A percentile compares a stretch with the other conserved stretches of the same genome.
Conservation (phyloP, 1,140 invertebrate species). For the Anastatus disparis region DNA sequence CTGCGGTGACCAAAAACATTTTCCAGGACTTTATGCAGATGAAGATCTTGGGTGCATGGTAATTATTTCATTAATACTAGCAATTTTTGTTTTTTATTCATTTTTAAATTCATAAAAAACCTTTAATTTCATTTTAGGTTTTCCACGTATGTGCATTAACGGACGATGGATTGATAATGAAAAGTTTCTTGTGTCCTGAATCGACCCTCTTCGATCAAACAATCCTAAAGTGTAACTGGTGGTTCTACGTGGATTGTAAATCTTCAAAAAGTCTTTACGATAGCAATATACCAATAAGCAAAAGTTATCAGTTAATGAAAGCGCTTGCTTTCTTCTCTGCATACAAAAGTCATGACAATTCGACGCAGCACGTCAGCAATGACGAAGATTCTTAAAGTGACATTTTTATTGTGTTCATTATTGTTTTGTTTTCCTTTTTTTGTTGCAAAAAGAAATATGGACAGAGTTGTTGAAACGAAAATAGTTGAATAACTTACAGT, state of each 20-base stretch:
- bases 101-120: no score
- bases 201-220: slow-evolving; percentile 90
- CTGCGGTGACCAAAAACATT: slow-evolving; percentile 89
- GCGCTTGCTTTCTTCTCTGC: slow-evolving; percentile 86
- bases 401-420: slow-evolving; percentile 1
- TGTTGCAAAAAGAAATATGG: neutral
- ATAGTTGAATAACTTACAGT: neutral
- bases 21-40: slow-evolving; percentile 89
- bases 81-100: no score
- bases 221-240: slow-evolving; percentile 91
- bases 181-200: slow-evolving; percentile 89
- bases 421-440: neutral
- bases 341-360: slow-evolving; percentile 74
- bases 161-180: slow-evolving; percentile 87
- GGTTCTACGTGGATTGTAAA: slow-evolving; percentile 91
- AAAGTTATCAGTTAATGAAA: slow-evolving; percentile 91
- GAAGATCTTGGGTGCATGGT: slow-evolving; percentile 93
- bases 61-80: no score
- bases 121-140: slow-evolving; percentile 70
- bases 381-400: slow-evolving; percentile 34
- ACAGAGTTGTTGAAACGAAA: neutral
- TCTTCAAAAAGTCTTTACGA: slow-evolving; percentile 82
- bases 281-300: slow-evolving; percentile 88
- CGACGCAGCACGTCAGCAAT: slow-evolving; percentile 44
- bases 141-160: slow-evolving; percentile 92